Base-by-base conservation (phyloP, 2,797 vertebrate species). In the Arctocebus calabarensis region DNA sequence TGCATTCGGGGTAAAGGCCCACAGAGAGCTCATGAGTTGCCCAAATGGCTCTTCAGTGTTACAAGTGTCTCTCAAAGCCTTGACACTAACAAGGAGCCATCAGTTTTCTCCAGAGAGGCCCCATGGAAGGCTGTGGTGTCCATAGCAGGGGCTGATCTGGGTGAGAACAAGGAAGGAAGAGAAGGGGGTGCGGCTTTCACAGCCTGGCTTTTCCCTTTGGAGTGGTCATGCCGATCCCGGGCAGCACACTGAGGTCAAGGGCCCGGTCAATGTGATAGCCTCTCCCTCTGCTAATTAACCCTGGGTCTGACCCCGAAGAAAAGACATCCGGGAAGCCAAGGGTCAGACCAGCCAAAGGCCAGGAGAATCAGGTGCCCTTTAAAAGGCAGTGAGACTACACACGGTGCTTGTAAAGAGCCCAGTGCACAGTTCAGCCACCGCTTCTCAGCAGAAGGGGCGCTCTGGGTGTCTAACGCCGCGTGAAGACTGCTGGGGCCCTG, bases 231-330 rank as follows among this genome's bases (percentile, higher is more conserved):
- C 22, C 25, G 13, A 40, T 16, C 43, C 14, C 66, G 12, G 40
- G 34, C 62, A 57, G 14, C 68, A 75, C 1, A 0, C 17, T 43
- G 32, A 82, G 34, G 81, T 16, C 68, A 86, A 81, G n/a, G 55
- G 22, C 11, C 17, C 17, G 1, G 12, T 1, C 11, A 40, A 4
- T 52, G 10, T 27, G 29, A 59, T 43, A 52, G n/a, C 75, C 40
- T 79, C 40, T 95, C 68, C n/a, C 16, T 81, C 22, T 92, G 68
- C 75, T 94, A 79, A 92, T 89, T 93, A 85, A 87, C 32, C 27
- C 40, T 71, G 52, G 6, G 70, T 40, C 7, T 22, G 48, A 82
- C 74, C 75, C 34, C 7, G 9, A 64, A 82, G 75, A 66, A 84
- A 88, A 84, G 7, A 4, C 40, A 4, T 3, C 1, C 34, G 37